These are phyloP conservation scores for Alosa sapidissima DNA, from an alignment of 2,797 vertebrate genomes.

Conservation along the genomic window DNA sequence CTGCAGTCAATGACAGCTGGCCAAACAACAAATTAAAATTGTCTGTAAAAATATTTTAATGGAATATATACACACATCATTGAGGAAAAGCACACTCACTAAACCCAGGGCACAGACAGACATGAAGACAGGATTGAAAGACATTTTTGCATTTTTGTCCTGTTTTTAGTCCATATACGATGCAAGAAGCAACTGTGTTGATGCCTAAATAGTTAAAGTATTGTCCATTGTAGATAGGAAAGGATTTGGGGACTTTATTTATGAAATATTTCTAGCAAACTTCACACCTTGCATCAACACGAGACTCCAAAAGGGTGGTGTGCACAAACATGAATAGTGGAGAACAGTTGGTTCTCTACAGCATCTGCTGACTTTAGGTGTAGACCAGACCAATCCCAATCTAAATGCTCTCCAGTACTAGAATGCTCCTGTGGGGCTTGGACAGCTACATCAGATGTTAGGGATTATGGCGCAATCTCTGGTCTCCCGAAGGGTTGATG, in stretches of 20 bases:
- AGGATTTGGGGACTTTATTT: not conserved
- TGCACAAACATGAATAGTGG: not conserved
- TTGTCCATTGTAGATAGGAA: not conserved
- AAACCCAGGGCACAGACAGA: not conserved
- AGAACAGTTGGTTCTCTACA: not conserved
- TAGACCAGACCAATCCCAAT: not conserved
- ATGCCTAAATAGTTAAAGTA: not conserved
- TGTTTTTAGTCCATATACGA: not conserved
- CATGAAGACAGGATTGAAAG: not conserved
- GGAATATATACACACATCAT: constrained; percentile 13
- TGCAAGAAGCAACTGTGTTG: not conserved
- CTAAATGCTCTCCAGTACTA: not conserved
- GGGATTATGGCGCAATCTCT: not conserved
- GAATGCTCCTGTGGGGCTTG: not conserved
- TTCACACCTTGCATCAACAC: not conserved
- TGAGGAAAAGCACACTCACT: constrained; percentile 42
- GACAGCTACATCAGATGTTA: not conserved
- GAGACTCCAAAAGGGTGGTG: not conserved
- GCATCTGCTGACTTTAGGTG: not conserved
- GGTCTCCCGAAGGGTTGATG: not conserved
- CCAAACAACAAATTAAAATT: not conserved
- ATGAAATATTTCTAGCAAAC: not conserved
- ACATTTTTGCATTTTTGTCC: not conserved
- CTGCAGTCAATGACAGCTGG: not conserved
- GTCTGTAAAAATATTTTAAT: constrained; percentile 27